Evolutionary conservation across 2,797 vertebrate species (phyloP).

Genomic region (Linurgus olivaceus): DNA sequence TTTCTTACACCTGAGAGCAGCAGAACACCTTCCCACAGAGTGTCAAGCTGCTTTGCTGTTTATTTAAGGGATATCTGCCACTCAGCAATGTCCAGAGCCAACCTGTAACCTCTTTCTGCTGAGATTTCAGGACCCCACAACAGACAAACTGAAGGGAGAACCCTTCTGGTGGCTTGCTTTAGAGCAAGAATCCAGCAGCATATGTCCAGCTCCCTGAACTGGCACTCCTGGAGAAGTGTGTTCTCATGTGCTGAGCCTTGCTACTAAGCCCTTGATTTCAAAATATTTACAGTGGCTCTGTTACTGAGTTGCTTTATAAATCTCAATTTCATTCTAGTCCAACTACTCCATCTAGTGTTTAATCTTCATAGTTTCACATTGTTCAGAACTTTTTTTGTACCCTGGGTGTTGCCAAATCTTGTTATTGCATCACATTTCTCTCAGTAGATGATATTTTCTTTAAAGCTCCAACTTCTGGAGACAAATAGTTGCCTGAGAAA

Average conservation of each 20-base stretch:
- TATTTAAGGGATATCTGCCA: not conserved
- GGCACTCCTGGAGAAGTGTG: not conserved
- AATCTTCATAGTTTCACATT: not conserved
- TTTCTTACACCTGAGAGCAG: not conserved
- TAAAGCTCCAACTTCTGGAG: not conserved
- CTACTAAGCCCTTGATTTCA: not conserved
- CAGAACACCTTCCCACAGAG: not conserved
- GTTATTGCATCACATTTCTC: not conserved
- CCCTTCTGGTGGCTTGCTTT: not conserved
- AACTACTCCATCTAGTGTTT: conserved; percentile 62
- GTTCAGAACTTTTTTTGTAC: not conserved
- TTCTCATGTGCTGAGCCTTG: not conserved
- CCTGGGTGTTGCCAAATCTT: not conserved
- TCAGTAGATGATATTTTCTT: not conserved
- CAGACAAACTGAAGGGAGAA: not conserved
- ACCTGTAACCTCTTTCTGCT: rapidly evolving
- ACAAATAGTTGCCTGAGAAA: not conserved
- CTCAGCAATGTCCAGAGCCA: not conserved
- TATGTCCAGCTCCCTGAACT: not conserved
- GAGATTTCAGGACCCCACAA: not conserved
- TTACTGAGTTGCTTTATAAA: not conserved
- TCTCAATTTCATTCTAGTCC: conserved; percentile 4
- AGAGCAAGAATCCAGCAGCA: not conserved
- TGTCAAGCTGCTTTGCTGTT: not conserved
- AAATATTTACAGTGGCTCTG: conserved; percentile 29